Conservation (phyloP, 2,113 vertebrate genomes). For the Rousettus leschenaultii region DNA sequence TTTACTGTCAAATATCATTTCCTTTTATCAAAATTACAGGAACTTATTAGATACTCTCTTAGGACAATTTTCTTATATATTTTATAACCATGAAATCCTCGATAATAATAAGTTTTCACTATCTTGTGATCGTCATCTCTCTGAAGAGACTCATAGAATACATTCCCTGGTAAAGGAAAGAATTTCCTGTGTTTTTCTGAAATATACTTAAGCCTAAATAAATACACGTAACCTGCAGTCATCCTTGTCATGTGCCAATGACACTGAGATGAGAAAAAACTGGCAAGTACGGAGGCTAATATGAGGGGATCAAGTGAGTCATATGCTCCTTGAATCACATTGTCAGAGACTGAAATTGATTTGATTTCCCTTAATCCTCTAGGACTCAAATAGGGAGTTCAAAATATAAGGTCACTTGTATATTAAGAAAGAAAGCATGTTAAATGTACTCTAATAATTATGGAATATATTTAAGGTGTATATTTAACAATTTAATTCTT, state of each 20-base stretch:
- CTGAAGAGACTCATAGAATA: neutral
- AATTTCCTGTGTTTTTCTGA: neutral
- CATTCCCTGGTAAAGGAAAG: neutral
- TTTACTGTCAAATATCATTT: conserved; percentile 36
- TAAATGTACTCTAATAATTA: neutral
- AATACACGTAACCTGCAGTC: neutral
- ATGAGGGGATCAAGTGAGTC: neutral
- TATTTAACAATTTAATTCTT: conserved; percentile 1
- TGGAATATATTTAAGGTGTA: neutral
- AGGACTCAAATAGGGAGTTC: neutral
- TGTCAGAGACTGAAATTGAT: neutral
- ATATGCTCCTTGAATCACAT: neutral
- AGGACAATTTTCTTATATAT: neutral
- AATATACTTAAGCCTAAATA: neutral
- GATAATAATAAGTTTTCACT: neutral
- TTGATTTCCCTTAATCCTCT: neutral
- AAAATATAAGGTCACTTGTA: neutral
- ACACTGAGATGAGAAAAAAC: neutral
- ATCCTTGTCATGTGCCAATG: neutral
- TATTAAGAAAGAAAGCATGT: neutral
- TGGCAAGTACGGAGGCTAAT: neutral
- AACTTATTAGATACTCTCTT: neutral
- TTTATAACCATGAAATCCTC: neutral
- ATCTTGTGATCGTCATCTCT: neutral
- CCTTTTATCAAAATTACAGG: neutral